Conservation (phyloP, 2,888 invertebrate genomes). For the Maniola hyperantus region DNA sequence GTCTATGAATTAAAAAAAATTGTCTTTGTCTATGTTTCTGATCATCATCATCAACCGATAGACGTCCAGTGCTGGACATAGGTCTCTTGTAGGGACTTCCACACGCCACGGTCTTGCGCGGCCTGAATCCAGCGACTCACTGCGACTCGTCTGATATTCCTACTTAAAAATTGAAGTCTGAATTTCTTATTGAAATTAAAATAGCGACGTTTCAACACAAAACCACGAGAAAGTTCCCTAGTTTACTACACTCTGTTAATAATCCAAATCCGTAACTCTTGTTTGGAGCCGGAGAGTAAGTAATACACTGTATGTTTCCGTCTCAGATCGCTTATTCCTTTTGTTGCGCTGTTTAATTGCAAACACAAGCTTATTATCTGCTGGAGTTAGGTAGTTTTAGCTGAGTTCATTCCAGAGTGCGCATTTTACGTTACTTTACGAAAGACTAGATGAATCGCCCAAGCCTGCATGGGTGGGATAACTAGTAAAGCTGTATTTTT, state of each 20-base stretch:
- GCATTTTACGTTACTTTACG: background rate
- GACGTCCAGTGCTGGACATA: too few species aligned
- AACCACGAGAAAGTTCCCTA: slow-evolving; percentile 18
- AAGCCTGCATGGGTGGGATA: too few species aligned
- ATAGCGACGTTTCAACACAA: slow-evolving; percentile 15
- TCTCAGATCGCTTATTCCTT: slow-evolving; percentile 12
- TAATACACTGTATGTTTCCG: slow-evolving; percentile 17
- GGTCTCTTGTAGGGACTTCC: too few species aligned
- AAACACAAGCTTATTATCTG: slow-evolving; percentile 14
- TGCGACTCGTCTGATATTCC: too few species aligned
- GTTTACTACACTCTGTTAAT: slow-evolving; percentile 23
- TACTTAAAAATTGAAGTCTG: background rate
- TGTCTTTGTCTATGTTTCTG: too few species aligned
- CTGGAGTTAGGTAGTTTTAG: slow-evolving; percentile 14
- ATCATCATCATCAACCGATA: too few species aligned
- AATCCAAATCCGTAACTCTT: slow-evolving; percentile 19
- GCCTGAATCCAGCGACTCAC: too few species aligned
- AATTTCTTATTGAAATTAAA: slow-evolving; percentile 5
- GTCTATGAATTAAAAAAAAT: too few species aligned
- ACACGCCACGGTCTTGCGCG: too few species aligned
- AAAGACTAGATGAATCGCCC: background rate
- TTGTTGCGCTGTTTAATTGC: slow-evolving; percentile 18
- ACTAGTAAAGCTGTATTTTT: too few species aligned
- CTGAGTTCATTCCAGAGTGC: background rate
- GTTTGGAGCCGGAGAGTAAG: slow-evolving; percentile 7